phyloP scores from a whole-genome alignment of 2,888 invertebrate species.

The Plebejus anna region DNA sequence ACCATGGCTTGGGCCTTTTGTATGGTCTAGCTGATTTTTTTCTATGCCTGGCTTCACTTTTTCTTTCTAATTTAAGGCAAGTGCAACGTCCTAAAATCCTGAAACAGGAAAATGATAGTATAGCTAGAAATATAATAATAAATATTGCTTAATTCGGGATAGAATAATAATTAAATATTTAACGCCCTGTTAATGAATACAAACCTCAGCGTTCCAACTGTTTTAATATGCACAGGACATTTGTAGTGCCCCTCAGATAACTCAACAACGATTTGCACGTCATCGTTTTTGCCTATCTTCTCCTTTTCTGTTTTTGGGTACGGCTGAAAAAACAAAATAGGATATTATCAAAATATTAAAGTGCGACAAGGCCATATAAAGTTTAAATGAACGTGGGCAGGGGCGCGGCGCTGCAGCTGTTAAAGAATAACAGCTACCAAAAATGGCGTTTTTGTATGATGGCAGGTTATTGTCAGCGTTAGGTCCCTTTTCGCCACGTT shows the following conservation, averaged over 20 bases:
- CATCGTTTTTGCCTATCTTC: background rate
- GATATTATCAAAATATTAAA: background rate
- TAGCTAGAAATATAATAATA: background rate
- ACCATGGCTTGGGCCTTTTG: slow-evolving; percentile 70
- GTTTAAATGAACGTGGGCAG: too few relatives aligned
- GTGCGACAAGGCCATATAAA: too few relatives aligned
- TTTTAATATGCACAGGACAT: background rate
- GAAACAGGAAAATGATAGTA: slow-evolving; percentile 31
- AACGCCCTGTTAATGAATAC: background rate
- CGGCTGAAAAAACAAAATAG: background rate
- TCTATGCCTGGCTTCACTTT: slow-evolving; percentile 42
- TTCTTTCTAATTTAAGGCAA: slow-evolving; percentile 55
- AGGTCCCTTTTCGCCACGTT: too few relatives aligned
- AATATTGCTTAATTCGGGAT: too few relatives aligned
- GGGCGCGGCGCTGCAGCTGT: too few relatives aligned
- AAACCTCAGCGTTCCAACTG: background rate
- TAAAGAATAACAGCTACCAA: too few relatives aligned
- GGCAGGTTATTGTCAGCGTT: too few relatives aligned
- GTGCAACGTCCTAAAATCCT: slow-evolving; percentile 71
- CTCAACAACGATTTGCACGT: background rate
- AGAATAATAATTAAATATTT: too few relatives aligned
- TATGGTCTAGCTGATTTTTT: slow-evolving; percentile 62
- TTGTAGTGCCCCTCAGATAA: background rate
- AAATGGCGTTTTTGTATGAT: too few relatives aligned
- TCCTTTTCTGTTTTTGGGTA: background rate